Conservation (phyloP, 2,113 vertebrate species). For the Perccottus glenii region DNA sequence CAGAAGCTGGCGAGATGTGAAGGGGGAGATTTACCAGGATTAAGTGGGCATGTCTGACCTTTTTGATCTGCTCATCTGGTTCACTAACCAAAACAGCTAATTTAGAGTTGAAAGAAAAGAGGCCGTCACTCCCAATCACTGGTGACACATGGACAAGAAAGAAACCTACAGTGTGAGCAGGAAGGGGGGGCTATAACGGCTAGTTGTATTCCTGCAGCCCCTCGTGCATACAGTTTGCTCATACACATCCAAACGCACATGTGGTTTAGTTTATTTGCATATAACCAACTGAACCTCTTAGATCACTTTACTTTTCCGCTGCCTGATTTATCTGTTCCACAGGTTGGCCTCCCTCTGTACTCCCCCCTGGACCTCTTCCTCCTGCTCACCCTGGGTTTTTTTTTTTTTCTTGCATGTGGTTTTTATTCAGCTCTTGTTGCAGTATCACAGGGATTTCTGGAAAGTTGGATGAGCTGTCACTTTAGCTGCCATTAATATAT, state of each 20-base stretch:
- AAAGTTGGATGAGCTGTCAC: constrained; percentile 76
- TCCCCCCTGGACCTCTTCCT: constrained; percentile 14
- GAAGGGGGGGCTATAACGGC: neutral
- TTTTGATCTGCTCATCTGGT: constrained; percentile 71
- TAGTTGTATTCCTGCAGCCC: neutral
- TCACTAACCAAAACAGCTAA: constrained; percentile 75
- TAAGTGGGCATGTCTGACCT: constrained; percentile 79
- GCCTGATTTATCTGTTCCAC: constrained; percentile 66
- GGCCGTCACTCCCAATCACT: constrained; percentile 50
- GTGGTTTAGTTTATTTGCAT: constrained; percentile 65
- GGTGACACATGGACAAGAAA: constrained; percentile 47
- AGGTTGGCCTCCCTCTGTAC: constrained; percentile 28
- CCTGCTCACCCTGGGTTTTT: constrained; percentile 13
- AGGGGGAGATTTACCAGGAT: constrained; percentile 73
- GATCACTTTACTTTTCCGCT: constrained; percentile 64
- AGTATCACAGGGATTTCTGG: constrained; percentile 78
- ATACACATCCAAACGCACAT: constrained; percentile 31
- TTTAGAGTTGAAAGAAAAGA: constrained; percentile 73
- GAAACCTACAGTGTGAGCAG: constrained; percentile 24
- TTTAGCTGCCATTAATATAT: constrained; percentile 72
- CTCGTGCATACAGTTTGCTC: neutral
- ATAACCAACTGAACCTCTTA: constrained; percentile 49
- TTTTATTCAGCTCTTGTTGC: constrained; percentile 68
- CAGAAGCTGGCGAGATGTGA: constrained; percentile 72
- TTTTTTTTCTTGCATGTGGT: constrained; percentile 71